Conservation (phyloP, 2,888 invertebrate species). For the Lepidochrysops patricia region DNA sequence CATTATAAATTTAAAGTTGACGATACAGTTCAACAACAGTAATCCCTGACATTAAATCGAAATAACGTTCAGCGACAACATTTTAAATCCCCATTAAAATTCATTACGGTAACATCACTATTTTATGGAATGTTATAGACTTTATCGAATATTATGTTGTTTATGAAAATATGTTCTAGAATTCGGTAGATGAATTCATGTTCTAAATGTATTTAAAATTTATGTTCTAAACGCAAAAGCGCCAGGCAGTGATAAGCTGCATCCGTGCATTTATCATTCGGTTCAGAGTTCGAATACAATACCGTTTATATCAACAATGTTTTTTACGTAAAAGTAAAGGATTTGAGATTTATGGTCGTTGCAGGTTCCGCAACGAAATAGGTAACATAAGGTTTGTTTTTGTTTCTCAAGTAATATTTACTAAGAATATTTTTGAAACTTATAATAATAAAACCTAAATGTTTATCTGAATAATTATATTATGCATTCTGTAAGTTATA, state of each 20-base stretch:
- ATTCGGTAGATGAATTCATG: slow-evolving; percentile 18
- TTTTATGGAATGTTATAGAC: neutral
- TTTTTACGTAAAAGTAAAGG: slow-evolving; percentile 23
- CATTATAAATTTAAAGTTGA: neutral
- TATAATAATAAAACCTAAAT: too few relatives aligned
- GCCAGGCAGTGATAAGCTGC: slow-evolving; percentile 46
- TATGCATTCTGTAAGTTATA: too few relatives aligned
- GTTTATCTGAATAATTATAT: too few relatives aligned
- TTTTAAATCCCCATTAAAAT: slow-evolving; percentile 18
- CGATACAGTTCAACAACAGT: neutral
- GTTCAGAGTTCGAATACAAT: slow-evolving; percentile 59
- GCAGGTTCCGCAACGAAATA: slow-evolving; percentile 1
- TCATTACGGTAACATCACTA: slow-evolving; percentile 15
- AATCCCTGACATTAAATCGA: neutral
- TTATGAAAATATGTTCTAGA: neutral
- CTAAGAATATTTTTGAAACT: too few relatives aligned
- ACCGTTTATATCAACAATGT: slow-evolving; percentile 31
- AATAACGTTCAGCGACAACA: slow-evolving; percentile 1
- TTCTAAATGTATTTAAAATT: slow-evolving; percentile 31
- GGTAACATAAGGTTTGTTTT: too few relatives aligned
- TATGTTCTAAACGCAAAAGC: slow-evolving; percentile 32
- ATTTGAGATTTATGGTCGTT: slow-evolving; percentile 2
- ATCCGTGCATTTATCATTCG: slow-evolving; percentile 51
- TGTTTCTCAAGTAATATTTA: too few relatives aligned
- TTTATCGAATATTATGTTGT: neutral